Conservation (phyloP, 1,140 invertebrate genomes). For the Argopecten irradians region DNA sequence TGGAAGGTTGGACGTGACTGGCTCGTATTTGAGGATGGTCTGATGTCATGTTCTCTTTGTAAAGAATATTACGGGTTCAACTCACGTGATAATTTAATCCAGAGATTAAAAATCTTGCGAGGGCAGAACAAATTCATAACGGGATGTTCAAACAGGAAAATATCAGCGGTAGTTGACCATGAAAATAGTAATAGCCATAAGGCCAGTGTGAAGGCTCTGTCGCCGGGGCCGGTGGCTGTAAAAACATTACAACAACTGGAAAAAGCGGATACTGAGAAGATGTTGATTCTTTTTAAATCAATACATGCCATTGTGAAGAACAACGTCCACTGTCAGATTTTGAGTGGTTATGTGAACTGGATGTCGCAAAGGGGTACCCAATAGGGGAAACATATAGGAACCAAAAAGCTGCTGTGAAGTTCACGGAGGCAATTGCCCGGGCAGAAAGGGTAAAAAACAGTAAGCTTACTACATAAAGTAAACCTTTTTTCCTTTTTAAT, state of each 20-base stretch:
- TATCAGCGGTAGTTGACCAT: conserved; percentile 29
- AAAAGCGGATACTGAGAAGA: neutral
- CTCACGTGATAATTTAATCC: too few species aligned
- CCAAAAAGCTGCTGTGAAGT: conserved; percentile 29
- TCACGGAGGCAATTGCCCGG: neutral
- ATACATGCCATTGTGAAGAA: conserved; percentile 35
- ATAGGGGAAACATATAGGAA: conserved; percentile 38
- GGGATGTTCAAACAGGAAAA: conserved; percentile 27
- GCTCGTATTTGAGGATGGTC: too few species aligned
- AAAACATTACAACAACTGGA: neutral
- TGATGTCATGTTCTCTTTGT: too few species aligned
- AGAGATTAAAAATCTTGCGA: too few species aligned
- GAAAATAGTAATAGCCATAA: neutral
- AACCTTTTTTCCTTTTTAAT: conserved; percentile 49
- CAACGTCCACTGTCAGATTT: conserved; percentile 34
- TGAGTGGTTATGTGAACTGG: conserved; percentile 36
- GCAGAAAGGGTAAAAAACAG: conserved; percentile 25
- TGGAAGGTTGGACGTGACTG: too few species aligned
- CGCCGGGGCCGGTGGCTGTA: neutral
- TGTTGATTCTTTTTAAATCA: conserved; percentile 8
- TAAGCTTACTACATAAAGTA: neutral
- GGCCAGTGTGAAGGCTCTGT: neutral
- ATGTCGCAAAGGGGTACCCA: conserved; percentile 25
- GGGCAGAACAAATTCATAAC: conserved; percentile 49
- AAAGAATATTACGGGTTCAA: too few species aligned